Conservation (phyloP, 1,140 invertebrate genomes). For the Heliconius hewitsoni region DNA sequence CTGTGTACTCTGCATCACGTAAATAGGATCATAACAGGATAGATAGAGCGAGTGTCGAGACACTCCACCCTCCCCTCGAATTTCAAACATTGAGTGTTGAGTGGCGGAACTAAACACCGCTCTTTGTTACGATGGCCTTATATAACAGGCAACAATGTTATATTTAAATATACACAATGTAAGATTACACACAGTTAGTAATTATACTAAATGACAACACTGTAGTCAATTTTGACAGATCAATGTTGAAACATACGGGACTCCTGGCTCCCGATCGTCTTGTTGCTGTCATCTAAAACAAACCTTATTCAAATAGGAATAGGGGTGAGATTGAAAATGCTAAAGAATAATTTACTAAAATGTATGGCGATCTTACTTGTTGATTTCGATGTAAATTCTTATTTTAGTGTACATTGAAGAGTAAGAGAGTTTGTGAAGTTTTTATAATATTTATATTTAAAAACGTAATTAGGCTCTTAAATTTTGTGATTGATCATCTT, state of each 20-base stretch:
- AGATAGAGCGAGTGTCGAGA: too few species aligned
- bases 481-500: not conserved
- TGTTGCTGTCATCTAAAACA: not conserved
- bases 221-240: constrained; percentile 48
- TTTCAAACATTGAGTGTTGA: too few species aligned
- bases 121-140: not conserved
- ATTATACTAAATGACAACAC: not conserved
- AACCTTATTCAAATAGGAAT: not conserved
- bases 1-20: too few species aligned
- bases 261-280: constrained; percentile 44
- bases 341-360: not conserved
- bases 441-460: not conserved
- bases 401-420: constrained; percentile 30
- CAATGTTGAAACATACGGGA: constrained; percentile 63
- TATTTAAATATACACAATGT: not conserved
- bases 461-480: too few species aligned
- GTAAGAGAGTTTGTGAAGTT: not conserved
- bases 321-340: not conserved
- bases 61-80: too few species aligned
- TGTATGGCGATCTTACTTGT: not conserved
- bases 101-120: too few species aligned
- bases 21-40: too few species aligned
- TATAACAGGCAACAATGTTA: not conserved
- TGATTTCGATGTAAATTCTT: not conserved
- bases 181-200: not conserved